These are phyloP conservation scores for Xenus cinereus DNA, from an alignment of 2,113 vertebrate species.

Conservation along the genomic window DNA sequence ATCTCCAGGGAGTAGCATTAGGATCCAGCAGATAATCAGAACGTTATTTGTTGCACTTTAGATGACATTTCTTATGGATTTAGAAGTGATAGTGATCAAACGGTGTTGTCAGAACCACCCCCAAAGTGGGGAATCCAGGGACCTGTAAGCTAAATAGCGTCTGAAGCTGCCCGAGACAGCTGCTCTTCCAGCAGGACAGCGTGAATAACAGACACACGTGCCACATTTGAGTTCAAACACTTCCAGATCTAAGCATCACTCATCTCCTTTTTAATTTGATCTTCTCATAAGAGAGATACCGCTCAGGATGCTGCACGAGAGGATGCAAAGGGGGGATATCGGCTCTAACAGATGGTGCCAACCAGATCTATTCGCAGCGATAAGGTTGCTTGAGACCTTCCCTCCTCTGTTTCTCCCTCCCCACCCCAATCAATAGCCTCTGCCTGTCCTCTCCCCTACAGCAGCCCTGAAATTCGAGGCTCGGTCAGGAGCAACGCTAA, in stretches of 20 bases:
- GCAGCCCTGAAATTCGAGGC: not conserved
- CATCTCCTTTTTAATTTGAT: not conserved
- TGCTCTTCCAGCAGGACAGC: not conserved
- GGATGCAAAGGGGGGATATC: not conserved
- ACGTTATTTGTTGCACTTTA: slow-evolving; percentile 62
- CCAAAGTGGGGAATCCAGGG: not conserved
- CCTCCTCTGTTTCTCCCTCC: not conserved
- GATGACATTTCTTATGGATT: slow-evolving; percentile 37
- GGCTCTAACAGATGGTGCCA: not conserved
- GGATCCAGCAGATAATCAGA: slow-evolving; percentile 56
- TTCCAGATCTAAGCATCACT: not conserved
- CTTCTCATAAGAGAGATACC: not conserved
- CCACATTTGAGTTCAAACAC: not conserved
- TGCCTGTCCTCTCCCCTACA: not conserved
- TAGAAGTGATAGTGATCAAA: slow-evolving; percentile 15
- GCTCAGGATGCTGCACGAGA: not conserved
- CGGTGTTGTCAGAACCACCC: not conserved
- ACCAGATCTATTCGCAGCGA: not conserved
- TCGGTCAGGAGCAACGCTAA: not conserved
- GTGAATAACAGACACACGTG: fast-evolving
- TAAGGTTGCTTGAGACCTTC: not conserved
- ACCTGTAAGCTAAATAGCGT: not conserved
- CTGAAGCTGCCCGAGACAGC: not conserved
- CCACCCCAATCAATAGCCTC: not conserved
- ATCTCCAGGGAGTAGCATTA: slow-evolving; percentile 62